Evolutionary conservation across 2,888 invertebrate genomes (phyloP).

Genomic region (Cynaeus angustus): DNA sequence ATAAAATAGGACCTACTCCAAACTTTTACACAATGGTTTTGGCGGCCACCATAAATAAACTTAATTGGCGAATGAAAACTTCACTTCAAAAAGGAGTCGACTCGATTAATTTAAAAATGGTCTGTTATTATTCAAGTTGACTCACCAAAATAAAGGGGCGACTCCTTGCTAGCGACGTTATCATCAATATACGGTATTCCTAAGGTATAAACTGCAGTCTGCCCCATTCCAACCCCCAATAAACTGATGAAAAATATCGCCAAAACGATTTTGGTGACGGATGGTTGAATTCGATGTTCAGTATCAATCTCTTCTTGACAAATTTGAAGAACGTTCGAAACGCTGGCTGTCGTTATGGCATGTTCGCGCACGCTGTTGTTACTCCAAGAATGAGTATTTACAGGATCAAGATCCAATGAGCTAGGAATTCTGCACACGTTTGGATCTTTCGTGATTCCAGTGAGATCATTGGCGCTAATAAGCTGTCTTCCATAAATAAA

Average conservation of each 20-base stretch:
- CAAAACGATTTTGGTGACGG: slow-evolving; percentile 86
- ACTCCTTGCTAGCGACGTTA: slow-evolving; percentile 93
- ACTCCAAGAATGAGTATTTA: slow-evolving; percentile 34
- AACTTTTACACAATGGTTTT: slow-evolving; percentile 42
- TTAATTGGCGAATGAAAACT: slow-evolving; percentile 31
- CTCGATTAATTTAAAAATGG: neutral
- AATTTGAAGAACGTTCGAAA: slow-evolving; percentile 59
- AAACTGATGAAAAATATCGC: slow-evolving; percentile 92
- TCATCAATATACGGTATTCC: slow-evolving; percentile 96
- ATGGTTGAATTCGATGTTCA: slow-evolving; percentile 81
- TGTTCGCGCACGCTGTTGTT: slow-evolving; percentile 56
- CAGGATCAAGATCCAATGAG: slow-evolving; percentile 37
- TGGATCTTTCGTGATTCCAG: slow-evolving; percentile 68
- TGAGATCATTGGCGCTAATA: slow-evolving; percentile 74
- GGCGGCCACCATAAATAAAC: slow-evolving; percentile 24
- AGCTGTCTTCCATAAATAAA: slow-evolving; percentile 87
- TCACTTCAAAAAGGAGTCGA: neutral
- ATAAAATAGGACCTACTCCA: slow-evolving; percentile 45
- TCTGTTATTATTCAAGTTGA: too few species aligned
- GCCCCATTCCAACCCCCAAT: slow-evolving; percentile 92
- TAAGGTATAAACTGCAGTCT: slow-evolving; percentile 93
- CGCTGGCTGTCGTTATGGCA: slow-evolving; percentile 60
- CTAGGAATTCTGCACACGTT: slow-evolving; percentile 68
- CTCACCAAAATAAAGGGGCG: slow-evolving; percentile 93
- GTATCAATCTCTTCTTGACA: slow-evolving; percentile 74